Percentiles rank a stretch among this genome's conserved stretches.
Evolutionary conservation across 2,888 invertebrate genomes (phyloP).

Genomic region (Noctua pronuba): DNA sequence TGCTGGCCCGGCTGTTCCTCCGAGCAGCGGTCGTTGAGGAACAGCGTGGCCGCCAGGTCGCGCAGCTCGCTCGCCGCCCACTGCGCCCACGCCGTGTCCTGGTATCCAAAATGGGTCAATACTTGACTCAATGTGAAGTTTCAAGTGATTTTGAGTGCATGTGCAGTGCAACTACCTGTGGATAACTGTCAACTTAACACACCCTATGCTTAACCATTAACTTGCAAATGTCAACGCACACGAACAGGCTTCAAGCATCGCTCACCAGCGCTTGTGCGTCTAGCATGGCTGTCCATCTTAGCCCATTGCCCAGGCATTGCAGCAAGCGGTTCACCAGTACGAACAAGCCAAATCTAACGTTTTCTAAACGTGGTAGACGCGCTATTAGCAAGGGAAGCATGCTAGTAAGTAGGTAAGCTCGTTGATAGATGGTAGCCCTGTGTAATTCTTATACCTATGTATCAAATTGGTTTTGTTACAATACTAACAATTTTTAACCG

Average conservation of each 20-base stretch:
- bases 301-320: neutral
- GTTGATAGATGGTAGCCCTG: too few relatives aligned
- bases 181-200: neutral
- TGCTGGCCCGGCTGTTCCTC: conserved; percentile 99
- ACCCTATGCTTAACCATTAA: neutral
- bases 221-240: neutral
- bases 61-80: conserved; percentile 94
- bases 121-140: neutral
- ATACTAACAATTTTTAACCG: too few relatives aligned
- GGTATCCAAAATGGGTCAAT: neutral
- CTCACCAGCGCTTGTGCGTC: neutral
- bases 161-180: neutral
- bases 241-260: neutral
- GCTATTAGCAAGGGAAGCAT: too few relatives aligned
- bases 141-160: neutral
- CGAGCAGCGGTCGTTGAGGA: conserved; percentile 98
- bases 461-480: too few relatives aligned
- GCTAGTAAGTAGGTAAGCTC: too few relatives aligned
- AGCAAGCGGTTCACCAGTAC: neutral
- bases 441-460: too few relatives aligned
- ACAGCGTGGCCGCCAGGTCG: conserved; percentile 93
- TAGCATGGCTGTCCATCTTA: too few relatives aligned
- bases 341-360: neutral
- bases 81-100: conserved; percentile 91
- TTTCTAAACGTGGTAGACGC: neutral